Evolutionary conservation across 2,888 invertebrate species (phyloP), one percentile per base, ranked within the genome.

Genomic region (Acleris emargana): DNA sequence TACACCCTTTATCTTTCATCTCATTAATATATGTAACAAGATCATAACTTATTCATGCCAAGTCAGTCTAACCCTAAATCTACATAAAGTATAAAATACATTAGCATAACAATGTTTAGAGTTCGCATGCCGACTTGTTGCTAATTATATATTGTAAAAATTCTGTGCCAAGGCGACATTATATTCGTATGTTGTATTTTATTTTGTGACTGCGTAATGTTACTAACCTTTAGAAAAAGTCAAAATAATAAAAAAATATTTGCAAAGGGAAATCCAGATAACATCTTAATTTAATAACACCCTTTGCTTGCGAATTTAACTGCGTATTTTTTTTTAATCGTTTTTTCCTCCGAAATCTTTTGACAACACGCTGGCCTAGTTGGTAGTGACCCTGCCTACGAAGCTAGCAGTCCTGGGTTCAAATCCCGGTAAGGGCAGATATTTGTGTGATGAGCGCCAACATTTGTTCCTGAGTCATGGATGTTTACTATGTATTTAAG

Each of bases 101-200:
- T 76, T 72, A 73, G 70, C 72, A 74, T 69, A 76, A 76, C 69
- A 76, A 76, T 73, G 72, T 70, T 67, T 60, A 67, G 49, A 58
- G 61, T 61, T 51, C 47, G 62, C 63, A 67, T 61, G 55, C 58
- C 70, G 55, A 68, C 71, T 71, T 45, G 71, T 72, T 69, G 67
- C 63, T 80, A 81, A 82, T 83, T 81, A 80, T 72, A 73, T 75
- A 81, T 81, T 83, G 78, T 81, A 76, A 75, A 73, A 77, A 82
- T 84, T 79, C 78, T 76, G 78, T 77, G 84, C 76, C 84, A 85
- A 84, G 84, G 83, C 68, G 58, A 74, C 54, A 70, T 68, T 68
- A 68, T 66, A 67, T 62, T 67, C 64, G 62, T 58, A 38, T 22
- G 50, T 25, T 38, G 38, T 69, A 68, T 66, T 68, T 62, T 67